A percentile compares a stretch with the other conserved stretches of the same genome.
Evolutionary conservation across 2,888 invertebrate genomes (phyloP).

Genomic region (Scelioninae gen. 2): DNA sequence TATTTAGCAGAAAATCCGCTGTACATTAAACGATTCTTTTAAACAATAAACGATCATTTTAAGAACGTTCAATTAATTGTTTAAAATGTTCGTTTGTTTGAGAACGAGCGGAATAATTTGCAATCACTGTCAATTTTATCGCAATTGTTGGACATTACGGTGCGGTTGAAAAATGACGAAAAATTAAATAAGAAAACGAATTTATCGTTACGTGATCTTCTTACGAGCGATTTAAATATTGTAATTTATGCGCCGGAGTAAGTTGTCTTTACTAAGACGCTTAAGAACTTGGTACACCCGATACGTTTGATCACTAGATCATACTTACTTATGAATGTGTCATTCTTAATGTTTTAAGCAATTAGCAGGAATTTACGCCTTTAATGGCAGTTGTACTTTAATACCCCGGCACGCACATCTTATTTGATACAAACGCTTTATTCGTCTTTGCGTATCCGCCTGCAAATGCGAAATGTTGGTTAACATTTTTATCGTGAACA

Average conservation of each 20-base stretch:
- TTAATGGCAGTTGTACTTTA: slow-evolving; percentile 61
- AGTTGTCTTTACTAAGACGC: slow-evolving; percentile 46
- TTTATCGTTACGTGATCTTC: slow-evolving; percentile 30
- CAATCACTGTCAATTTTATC: neutral
- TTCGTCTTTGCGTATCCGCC: neutral
- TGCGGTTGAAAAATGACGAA: slow-evolving; percentile 20
- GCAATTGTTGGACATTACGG: slow-evolving; percentile 11
- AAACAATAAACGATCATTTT: no score
- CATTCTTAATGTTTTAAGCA: slow-evolving; percentile 64
- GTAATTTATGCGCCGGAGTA: slow-evolving; percentile 32
- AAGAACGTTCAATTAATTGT: no score
- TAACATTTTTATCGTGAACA: no score
- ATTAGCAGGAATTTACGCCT: slow-evolving; percentile 64
- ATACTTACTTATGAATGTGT: slow-evolving; percentile 56
- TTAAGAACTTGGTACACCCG: slow-evolving; percentile 51
- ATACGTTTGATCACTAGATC: slow-evolving; percentile 55
- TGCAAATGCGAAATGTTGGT: no score
- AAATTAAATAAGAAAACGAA: slow-evolving; percentile 15
- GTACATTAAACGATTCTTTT: no score
- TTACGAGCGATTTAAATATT: slow-evolving; percentile 27
- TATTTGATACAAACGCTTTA: slow-evolving; percentile 4
- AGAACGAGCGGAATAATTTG: neutral
- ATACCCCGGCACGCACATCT: slow-evolving; percentile 9
- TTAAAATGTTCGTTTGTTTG: neutral
- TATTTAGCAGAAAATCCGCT: no score